Conservation (phyloP, 2,113 vertebrate species). For the Nothocercus nigrocapillus region DNA sequence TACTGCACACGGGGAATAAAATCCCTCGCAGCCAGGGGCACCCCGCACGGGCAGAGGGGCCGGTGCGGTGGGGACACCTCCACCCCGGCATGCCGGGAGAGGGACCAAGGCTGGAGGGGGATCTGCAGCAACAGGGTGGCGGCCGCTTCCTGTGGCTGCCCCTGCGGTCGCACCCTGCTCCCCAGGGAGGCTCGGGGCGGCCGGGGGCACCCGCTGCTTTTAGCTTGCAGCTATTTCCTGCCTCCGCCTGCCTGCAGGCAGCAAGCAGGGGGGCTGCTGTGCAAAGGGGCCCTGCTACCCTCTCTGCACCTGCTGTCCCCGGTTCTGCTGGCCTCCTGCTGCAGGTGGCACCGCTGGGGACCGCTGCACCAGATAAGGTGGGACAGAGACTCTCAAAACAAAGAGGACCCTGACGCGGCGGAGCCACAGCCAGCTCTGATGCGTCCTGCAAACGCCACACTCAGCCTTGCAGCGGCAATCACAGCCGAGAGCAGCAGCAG, state of each 20-base stretch:
- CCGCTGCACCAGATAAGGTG: background rate
- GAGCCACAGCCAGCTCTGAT: conserved; percentile 25
- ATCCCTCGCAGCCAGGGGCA: background rate
- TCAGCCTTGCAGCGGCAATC: background rate
- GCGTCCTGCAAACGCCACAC: conserved; percentile 9
- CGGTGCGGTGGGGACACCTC: background rate
- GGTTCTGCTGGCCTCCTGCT: background rate
- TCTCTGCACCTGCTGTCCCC: background rate
- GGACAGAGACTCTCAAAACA: conserved; percentile 10
- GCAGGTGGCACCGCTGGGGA: background rate
- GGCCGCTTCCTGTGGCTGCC: background rate
- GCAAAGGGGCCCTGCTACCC: background rate
- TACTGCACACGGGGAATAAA: background rate
- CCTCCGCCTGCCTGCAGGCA: background rate
- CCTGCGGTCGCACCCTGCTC: background rate
- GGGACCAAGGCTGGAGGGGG: background rate
- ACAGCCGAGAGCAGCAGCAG: background rate
- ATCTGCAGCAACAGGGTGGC: no score
- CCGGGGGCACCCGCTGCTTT: background rate
- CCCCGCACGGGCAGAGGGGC: background rate
- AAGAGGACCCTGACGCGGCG: background rate
- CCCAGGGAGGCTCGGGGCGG: background rate
- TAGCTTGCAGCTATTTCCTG: conserved; percentile 51
- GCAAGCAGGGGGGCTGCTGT: background rate
- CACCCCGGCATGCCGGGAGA: background rate